These are phyloP conservation scores for Ammospiza maritima DNA, from an alignment of 2,797 vertebrate genomes.

Conservation along the genomic window DNA sequence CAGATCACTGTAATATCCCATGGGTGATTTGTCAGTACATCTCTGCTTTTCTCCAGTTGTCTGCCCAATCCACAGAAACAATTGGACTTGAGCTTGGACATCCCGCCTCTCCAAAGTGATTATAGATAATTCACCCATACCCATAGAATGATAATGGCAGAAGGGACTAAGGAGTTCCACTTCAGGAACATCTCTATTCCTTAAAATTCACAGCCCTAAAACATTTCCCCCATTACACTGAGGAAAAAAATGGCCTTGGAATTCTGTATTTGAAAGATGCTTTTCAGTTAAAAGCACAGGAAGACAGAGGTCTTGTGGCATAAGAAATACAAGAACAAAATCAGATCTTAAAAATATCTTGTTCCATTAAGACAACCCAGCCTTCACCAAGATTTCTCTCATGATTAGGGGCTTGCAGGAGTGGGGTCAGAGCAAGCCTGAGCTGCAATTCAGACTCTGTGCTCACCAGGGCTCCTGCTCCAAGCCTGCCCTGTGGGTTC, in stretches of 20 bases:
- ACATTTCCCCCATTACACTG: neutral
- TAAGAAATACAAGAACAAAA: neutral
- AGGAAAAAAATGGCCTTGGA: neutral
- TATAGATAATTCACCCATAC: neutral
- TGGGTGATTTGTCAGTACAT: neutral
- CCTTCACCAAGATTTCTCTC: neutral
- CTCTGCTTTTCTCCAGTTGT: neutral
- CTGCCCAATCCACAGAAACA: neutral
- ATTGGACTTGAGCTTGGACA: neutral
- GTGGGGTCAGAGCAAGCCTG: accelerated
- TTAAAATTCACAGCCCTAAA: neutral
- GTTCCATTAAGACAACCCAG: neutral
- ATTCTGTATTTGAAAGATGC: neutral
- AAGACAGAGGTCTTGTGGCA: neutral
- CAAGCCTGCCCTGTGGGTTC: neutral
- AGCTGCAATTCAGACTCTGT: neutral
- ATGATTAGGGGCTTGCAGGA: neutral
- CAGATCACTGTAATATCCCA: neutral
- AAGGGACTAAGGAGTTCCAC: neutral
- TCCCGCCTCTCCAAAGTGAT: neutral
- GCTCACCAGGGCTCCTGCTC: neutral
- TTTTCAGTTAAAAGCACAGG: neutral
- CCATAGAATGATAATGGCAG: neutral
- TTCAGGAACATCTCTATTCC: neutral
- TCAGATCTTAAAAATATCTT: neutral